phyloP scores from a whole-genome alignment of 2,888 invertebrate genomes.

The Microchrysa polita region DNA sequence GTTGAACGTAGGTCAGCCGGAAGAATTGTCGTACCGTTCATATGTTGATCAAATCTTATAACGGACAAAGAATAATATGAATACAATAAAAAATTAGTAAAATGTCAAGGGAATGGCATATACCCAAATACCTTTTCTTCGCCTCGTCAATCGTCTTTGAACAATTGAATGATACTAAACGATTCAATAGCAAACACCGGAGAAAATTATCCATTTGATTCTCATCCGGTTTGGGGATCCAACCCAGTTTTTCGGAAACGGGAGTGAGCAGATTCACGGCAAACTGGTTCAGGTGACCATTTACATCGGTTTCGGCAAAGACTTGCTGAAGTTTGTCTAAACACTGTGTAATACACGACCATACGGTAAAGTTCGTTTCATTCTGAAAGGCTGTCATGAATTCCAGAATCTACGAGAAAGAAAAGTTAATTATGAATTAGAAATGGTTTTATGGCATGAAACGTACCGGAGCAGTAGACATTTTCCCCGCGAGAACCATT shows the following conservation, averaged over 20 bases:
- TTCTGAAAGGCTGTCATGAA: conserved; percentile 85
- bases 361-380: conserved; percentile 93
- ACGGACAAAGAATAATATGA: too few relatives aligned
- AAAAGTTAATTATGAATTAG: conserved; percentile 58
- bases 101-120: too few relatives aligned
- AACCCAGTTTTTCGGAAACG: conserved; percentile 80
- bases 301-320: conserved; percentile 81
- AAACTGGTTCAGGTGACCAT: conserved; percentile 77
- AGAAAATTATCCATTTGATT: conserved; percentile 87
- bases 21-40: conserved; percentile 69
- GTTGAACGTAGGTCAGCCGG: conserved; percentile 87
- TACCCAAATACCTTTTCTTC: conserved; percentile 61
- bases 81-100: too few relatives aligned
- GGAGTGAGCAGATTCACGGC: conserved; percentile 79
- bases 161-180: conserved; percentile 84
- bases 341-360: conserved; percentile 85
- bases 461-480: conserved; percentile 72
- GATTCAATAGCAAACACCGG: conserved; percentile 82
- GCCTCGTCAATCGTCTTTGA: conserved; percentile 82
- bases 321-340: conserved; percentile 79
- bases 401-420: conserved; percentile 67
- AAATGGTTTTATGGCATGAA: conserved; percentile 16
- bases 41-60: conserved; percentile 72
- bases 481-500: conserved; percentile 84
- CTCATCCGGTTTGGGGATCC: conserved; percentile 84